These are phyloP conservation scores for Maniola jurtina DNA, from an alignment of 1,140 invertebrate species.

Conservation along the genomic window DNA sequence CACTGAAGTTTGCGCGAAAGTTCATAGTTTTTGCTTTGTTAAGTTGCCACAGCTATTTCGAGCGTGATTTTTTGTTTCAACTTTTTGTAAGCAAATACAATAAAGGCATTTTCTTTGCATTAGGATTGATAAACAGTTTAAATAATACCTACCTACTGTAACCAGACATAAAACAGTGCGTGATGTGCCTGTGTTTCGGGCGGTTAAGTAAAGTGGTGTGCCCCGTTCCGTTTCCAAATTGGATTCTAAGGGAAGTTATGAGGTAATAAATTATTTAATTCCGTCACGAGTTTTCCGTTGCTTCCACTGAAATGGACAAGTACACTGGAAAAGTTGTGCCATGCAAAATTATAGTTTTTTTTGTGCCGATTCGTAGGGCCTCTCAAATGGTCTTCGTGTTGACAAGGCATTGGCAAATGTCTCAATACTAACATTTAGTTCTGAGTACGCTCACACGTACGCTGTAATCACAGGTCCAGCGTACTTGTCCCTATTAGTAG, in stretches of 20 bases:
- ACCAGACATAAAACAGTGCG: constrained; percentile 35
- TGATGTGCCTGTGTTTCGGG: constrained; percentile 48
- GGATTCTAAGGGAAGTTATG: constrained; percentile 60
- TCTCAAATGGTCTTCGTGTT: no score
- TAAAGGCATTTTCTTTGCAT: not conserved
- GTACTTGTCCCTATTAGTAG: no score
- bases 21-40: not conserved
- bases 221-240: constrained; percentile 53
- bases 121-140: not conserved
- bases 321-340: no score
- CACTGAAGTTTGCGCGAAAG: not conserved
- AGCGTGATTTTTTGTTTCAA: not conserved
- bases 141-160: not conserved
- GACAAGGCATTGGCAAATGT: no score
- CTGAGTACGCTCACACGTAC: no score
- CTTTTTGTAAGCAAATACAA: not conserved
- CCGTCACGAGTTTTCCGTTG: not conserved
- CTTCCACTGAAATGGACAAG: no score
- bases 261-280: constrained; percentile 41
- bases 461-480: no score
- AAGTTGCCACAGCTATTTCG: not conserved
- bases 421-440: no score
- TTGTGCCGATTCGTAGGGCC: no score
- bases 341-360: no score
- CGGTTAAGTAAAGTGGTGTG: constrained; percentile 36